phyloP scores from a whole-genome alignment of 2,113 vertebrate genomes.

The Engraulis encrasicolus region DNA sequence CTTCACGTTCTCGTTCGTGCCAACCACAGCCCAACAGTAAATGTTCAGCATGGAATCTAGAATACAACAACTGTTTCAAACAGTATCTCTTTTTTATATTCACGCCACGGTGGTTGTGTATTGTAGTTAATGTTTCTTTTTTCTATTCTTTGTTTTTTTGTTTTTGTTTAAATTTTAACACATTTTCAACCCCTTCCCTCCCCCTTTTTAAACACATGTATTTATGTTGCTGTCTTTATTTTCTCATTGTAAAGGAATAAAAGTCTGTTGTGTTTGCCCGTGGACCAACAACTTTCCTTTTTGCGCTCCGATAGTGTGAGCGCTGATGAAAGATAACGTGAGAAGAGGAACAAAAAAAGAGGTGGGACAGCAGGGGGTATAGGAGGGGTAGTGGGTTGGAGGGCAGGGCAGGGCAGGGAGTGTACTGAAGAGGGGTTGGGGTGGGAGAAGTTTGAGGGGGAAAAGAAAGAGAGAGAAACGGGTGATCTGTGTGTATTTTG shows the following conservation, averaged over 20 bases:
- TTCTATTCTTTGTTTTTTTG: slow-evolving; percentile 37
- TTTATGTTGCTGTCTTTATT: slow-evolving; percentile 36
- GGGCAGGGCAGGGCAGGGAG: slow-evolving; percentile 24
- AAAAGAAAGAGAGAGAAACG: neutral
- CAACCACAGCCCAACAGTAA: slow-evolving; percentile 66
- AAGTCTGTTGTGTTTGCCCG: slow-evolving; percentile 69
- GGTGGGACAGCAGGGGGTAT: slow-evolving; percentile 6
- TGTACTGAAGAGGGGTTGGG: neutral
- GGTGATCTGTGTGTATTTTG: slow-evolving; percentile 69
- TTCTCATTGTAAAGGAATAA: slow-evolving; percentile 64
- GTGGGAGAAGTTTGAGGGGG: too few relatives aligned
- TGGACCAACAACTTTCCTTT: slow-evolving; percentile 69
- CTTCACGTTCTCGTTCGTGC: slow-evolving; percentile 64
- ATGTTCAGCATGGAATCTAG: slow-evolving; percentile 74
- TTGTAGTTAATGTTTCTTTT: slow-evolving; percentile 71
- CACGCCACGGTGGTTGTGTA: slow-evolving; percentile 69
- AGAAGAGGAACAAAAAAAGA: slow-evolving; percentile 32
- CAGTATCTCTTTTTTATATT: slow-evolving; percentile 63
- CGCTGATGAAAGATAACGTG: slow-evolving; percentile 50
- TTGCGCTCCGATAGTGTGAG: slow-evolving; percentile 62
- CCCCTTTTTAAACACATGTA: slow-evolving; percentile 43
- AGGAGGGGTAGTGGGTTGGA: slow-evolving; percentile 22
- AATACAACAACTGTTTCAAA: slow-evolving; percentile 78
- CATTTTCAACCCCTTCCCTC: slow-evolving; percentile 12
- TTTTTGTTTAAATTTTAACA: slow-evolving; percentile 55